phyloP scores from a whole-genome alignment of 2,113 vertebrate species.

The Silurus glanis region DNA sequence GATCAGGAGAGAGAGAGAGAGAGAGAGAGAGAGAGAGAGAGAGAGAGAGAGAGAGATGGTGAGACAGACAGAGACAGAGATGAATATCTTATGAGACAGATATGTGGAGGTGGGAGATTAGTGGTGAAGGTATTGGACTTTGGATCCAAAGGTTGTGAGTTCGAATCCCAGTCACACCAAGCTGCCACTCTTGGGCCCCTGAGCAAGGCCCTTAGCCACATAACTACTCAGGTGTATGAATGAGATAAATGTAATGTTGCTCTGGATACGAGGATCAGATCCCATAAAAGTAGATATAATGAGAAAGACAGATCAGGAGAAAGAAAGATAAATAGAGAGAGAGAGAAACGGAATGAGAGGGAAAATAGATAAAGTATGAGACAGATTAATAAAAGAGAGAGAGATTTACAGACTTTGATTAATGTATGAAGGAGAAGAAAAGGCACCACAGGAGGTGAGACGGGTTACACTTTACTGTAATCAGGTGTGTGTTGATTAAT shows the following conservation, averaged over 20 bases:
- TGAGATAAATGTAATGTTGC: no score
- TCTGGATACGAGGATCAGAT: no score
- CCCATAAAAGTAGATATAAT: not conserved
- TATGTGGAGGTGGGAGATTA: no score
- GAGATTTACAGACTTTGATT: not conserved
- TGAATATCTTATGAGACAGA: not conserved
- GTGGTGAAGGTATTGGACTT: no score
- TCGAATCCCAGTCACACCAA: no score
- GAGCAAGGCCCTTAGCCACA: no score
- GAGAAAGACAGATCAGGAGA: not conserved
- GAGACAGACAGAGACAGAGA: not conserved
- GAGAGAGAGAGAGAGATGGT: not conserved
- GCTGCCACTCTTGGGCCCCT: no score
- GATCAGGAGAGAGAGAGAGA: not conserved
- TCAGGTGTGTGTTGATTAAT: not conserved
- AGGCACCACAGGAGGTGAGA: constrained; percentile 35
- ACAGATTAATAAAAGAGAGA: not conserved
- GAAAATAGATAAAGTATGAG: no score
- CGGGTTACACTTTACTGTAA: not conserved
- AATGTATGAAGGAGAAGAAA: not conserved
- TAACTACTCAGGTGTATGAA: no score
- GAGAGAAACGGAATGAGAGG: not conserved
- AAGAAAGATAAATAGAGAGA: not conserved
- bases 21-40: not conserved
- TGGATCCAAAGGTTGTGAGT: no score